These are phyloP conservation scores for Cephus runcator DNA, from an alignment of 2,888 invertebrate species.

Conservation along the genomic window DNA sequence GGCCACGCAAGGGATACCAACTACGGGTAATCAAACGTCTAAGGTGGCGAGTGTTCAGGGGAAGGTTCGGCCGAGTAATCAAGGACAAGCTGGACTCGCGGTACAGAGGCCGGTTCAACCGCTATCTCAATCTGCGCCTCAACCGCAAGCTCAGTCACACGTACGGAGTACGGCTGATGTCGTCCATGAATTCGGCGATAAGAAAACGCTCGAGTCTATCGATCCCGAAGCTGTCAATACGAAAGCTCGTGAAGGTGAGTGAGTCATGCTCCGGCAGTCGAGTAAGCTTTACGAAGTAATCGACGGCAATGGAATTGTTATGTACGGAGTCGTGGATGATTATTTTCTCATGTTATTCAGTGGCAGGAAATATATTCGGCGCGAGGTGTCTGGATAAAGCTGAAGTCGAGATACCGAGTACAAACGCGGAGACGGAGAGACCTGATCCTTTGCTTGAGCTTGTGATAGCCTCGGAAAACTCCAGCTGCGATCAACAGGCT, in stretches of 20 bases:
- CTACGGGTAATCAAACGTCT: slow-evolving; percentile 26
- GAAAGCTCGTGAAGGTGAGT: slow-evolving; percentile 4
- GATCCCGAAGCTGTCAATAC: neutral
- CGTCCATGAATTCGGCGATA: slow-evolving; percentile 30
- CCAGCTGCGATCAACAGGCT: slow-evolving; percentile 50
- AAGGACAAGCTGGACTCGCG: neutral
- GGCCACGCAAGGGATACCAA: slow-evolving; percentile 51
- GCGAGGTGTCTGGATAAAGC: neutral
- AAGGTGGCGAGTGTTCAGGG: slow-evolving; percentile 13
- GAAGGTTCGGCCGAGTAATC: slow-evolving; percentile 21
- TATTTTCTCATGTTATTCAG: neutral
- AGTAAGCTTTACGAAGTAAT: slow-evolving; percentile 28
- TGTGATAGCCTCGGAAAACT: slow-evolving; percentile 57
- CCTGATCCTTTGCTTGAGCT: slow-evolving; percentile 58
- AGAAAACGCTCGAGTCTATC: slow-evolving; percentile 24
- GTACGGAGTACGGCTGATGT: neutral
- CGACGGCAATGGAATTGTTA: neutral
- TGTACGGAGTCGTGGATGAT: neutral
- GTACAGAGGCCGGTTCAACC: neutral
- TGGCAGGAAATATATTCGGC: neutral
- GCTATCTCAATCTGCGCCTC: neutral
- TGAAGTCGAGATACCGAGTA: neutral
- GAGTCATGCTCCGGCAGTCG: neutral
- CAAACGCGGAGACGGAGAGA: neutral
- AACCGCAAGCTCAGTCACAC: neutral